phyloP scores from a whole-genome alignment of 2,113 vertebrate species.

The Corvus moneduloides region DNA sequence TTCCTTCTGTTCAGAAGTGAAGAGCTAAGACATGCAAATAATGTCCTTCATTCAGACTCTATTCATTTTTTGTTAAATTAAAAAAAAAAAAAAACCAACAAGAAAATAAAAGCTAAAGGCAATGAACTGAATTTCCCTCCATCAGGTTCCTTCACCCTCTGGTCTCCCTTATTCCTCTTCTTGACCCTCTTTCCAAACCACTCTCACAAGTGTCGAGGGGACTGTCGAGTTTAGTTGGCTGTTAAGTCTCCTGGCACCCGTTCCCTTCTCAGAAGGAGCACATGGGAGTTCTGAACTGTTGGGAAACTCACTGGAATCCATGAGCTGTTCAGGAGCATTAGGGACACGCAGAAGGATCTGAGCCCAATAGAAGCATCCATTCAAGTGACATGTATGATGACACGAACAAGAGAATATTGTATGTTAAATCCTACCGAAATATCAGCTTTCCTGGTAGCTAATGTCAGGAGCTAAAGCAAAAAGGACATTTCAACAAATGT shows the following conservation, averaged over 20 bases:
- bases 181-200: not conserved
- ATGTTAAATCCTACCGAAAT: not conserved
- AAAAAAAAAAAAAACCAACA: not conserved
- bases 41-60: not conserved
- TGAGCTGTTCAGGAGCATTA: not conserved
- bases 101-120: not conserved
- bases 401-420: not conserved
- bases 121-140: not conserved
- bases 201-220: not conserved
- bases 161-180: not conserved
- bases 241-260: not conserved
- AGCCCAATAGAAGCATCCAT: not conserved
- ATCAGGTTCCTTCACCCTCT: not conserved
- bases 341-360: not conserved
- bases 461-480: not conserved
- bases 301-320: not conserved
- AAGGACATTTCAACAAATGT: not conserved
- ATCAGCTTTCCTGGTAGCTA: not conserved
- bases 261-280: not conserved
- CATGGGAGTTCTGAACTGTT: not conserved
- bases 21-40: not conserved
- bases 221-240: not conserved
- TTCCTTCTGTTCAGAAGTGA: not conserved
- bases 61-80: not conserved
- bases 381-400: not conserved